Percentiles rank a stretch among this genome's conserved stretches.
Evolutionary conservation across 2,113 vertebrate genomes (phyloP).

Genomic region (Leucosticte australis): DNA sequence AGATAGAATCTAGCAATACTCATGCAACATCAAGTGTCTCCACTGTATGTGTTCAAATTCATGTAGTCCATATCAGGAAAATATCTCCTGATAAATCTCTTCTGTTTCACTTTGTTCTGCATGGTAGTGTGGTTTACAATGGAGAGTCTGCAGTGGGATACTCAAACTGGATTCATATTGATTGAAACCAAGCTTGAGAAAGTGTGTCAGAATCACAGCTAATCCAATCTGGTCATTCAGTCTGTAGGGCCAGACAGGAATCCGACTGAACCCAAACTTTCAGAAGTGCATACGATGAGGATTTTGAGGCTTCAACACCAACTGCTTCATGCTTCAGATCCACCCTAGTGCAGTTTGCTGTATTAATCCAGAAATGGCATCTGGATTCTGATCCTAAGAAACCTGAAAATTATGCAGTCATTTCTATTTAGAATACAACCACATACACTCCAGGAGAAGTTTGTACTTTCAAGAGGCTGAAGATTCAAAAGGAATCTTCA

Average conservation of each 20-base stretch:
- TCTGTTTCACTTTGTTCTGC: not conserved
- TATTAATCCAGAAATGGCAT: not conserved
- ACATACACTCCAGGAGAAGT: not conserved
- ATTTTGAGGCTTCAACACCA: not conserved
- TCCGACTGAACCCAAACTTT: not conserved
- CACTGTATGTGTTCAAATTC: not conserved
- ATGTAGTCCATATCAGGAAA: not conserved
- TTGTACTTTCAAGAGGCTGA: not conserved
- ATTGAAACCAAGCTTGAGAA: not conserved
- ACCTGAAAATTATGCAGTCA: not conserved
- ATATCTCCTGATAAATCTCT: not conserved
- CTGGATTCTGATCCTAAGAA: not conserved
- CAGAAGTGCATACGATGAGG: not conserved
- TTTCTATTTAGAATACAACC: not conserved
- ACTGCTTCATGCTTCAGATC: not conserved
- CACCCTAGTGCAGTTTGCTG: not conserved
- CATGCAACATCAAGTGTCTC: not conserved
- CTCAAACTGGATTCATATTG: not conserved
- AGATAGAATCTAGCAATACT: not conserved
- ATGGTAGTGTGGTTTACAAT: not conserved
- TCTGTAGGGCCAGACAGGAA: not conserved
- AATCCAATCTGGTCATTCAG: not conserved
- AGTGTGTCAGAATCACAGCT: not conserved
- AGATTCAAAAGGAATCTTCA: not conserved
- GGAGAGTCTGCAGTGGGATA: not conserved